These are phyloP conservation scores for Lamellibrachia luymesi DNA, from an alignment of 1,140 invertebrate genomes.

Conservation along the genomic window DNA sequence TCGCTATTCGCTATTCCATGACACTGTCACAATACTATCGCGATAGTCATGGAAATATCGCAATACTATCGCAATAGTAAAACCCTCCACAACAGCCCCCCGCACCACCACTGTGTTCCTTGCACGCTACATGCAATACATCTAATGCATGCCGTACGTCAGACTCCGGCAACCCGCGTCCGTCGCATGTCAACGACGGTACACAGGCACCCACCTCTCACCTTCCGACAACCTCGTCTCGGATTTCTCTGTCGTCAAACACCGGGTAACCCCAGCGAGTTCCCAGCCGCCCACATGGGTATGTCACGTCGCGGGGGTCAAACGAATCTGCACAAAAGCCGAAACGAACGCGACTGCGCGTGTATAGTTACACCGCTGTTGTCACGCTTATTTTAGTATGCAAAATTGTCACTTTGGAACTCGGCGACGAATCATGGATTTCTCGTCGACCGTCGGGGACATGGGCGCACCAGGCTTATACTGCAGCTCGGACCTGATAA, in stretches of 20 bases:
- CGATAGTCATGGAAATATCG: no score
- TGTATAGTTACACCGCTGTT: neutral
- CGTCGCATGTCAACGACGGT: neutral
- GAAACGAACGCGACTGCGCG: neutral
- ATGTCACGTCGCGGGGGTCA: neutral
- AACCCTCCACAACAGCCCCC: no score
- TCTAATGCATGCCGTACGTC: neutral
- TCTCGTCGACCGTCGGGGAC: neutral
- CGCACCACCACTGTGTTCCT: no score
- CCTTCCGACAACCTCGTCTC: neutral
- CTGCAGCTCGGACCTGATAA: neutral
- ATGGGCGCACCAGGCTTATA: neutral
- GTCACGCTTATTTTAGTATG: neutral
- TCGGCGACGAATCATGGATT: neutral
- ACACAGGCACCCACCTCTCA: neutral
- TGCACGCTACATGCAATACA: neutral
- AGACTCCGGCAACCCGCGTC: no score
- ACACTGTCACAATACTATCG: no score
- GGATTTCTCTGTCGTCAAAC: neutral
- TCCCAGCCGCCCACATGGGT: neutral
- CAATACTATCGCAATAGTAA: no score
- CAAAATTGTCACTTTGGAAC: neutral
- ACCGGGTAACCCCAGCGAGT: neutral
- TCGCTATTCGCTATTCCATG: no score
- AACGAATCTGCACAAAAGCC: neutral